phyloP scores from a whole-genome alignment of 2,797 vertebrate genomes.

The Neopelma chrysocephalum region DNA sequence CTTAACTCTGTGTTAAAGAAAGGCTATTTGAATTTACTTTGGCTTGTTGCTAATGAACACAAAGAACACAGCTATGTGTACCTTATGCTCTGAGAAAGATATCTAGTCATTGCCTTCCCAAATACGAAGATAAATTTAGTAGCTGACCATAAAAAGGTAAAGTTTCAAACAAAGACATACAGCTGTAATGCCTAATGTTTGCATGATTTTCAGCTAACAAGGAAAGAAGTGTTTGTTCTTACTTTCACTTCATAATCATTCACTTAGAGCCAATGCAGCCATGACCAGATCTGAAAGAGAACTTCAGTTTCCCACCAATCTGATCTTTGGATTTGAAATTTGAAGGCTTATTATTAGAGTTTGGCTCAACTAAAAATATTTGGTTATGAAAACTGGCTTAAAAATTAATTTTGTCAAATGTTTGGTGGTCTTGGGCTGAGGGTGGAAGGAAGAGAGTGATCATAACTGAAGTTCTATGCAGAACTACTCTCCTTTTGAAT shows the following conservation, averaged over 20 bases:
- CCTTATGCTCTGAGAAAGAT: not conserved
- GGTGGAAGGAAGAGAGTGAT: not conserved
- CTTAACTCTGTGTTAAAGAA: not conserved
- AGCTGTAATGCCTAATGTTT: not conserved
- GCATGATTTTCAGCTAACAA: not conserved
- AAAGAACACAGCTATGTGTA: not conserved
- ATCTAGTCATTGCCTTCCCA: not conserved
- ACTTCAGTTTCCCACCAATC: not conserved
- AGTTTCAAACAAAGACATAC: not conserved
- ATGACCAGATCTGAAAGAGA: not conserved
- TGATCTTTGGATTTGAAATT: not conserved
- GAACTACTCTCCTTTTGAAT: not conserved
- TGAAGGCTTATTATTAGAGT: not conserved
- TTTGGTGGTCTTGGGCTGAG: not conserved
- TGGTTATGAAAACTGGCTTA: not conserved
- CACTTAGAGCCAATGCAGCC: accelerated
- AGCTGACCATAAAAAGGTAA: not conserved
- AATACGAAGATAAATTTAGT: not conserved
- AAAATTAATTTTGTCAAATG: not conserved
- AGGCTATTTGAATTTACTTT: not conserved
- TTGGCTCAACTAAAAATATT: not conserved
- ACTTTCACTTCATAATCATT: not conserved
- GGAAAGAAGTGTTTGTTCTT: not conserved
- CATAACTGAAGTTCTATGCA: not conserved
- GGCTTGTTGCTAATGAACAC: not conserved